Conservation (phyloP, 2,113 vertebrate species). For the Channa maculata region DNA sequence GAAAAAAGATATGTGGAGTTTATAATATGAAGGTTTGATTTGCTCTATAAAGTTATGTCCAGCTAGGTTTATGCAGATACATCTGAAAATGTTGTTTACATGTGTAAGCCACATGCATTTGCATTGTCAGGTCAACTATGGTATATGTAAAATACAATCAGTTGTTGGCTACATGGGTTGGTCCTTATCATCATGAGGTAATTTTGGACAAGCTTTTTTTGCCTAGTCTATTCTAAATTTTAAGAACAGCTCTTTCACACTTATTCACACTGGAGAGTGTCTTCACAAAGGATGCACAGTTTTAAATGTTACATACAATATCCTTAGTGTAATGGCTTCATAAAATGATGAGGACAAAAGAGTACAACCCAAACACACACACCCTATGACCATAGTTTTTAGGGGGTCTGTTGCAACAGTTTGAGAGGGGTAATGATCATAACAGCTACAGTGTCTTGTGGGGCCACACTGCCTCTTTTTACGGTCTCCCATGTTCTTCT, state of each 20-base stretch:
- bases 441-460: background rate
- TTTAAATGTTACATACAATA: background rate
- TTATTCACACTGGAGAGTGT: background rate
- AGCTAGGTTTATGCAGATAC: background rate
- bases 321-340: background rate
- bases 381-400: background rate
- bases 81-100: background rate
- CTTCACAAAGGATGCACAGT: background rate
- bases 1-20: slow-evolving; percentile 11
- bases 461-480: background rate
- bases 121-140: background rate
- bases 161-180: too few species aligned
- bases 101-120: background rate
- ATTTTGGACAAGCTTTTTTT: too few species aligned
- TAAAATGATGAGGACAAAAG: too few species aligned
- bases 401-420: slow-evolving; percentile 35
- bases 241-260: background rate
- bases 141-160: too few species aligned
- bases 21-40: slow-evolving; percentile 16
- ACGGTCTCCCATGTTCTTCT: slow-evolving; percentile 1
- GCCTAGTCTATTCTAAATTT: too few species aligned
- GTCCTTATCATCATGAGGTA: too few species aligned
- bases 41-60: background rate
- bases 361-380: background rate
- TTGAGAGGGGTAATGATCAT: slow-evolving; percentile 23